Conservation (phyloP, 2,888 invertebrate genomes). For the Campoplex nolae region DNA sequence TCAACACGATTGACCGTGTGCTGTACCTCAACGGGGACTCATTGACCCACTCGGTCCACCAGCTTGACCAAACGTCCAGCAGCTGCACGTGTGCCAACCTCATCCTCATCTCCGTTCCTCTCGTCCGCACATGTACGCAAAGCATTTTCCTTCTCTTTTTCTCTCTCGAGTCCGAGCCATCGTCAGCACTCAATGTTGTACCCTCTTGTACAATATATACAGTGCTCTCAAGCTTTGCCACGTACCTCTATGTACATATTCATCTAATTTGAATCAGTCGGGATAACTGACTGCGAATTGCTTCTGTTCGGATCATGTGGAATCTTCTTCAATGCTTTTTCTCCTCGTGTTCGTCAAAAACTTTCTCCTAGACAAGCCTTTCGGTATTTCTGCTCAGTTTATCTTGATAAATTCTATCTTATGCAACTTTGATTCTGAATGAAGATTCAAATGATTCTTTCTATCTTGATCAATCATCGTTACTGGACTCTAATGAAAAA, state of each 20-base stretch:
- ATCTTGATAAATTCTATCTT: neutral
- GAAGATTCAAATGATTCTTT: neutral
- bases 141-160: constrained; percentile 1
- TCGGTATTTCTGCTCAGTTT: neutral
- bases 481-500: neutral
- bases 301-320: constrained; percentile 35
- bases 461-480: neutral
- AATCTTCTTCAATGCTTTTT: neutral
- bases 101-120: constrained; percentile 15
- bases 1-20: constrained; percentile 61
- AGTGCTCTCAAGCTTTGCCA: constrained; percentile 36
- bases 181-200: constrained; percentile 34
- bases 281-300: constrained; percentile 48
- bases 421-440: neutral
- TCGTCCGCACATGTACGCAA: constrained; percentile 40
- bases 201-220: constrained; percentile 43
- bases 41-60: constrained; percentile 67
- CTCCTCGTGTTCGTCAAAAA: neutral
- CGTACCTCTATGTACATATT: neutral
- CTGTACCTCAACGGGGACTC: constrained; percentile 59
- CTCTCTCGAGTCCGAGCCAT: constrained; percentile 43
- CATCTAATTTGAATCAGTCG: constrained; percentile 46
- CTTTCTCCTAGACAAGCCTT: constrained; percentile 28
- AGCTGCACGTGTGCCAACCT: constrained; percentile 46
- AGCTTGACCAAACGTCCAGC: constrained; percentile 59